These are phyloP conservation scores for Gopherus evgoodei DNA, from an alignment of 2,113 vertebrate species.

Conservation along the genomic window DNA sequence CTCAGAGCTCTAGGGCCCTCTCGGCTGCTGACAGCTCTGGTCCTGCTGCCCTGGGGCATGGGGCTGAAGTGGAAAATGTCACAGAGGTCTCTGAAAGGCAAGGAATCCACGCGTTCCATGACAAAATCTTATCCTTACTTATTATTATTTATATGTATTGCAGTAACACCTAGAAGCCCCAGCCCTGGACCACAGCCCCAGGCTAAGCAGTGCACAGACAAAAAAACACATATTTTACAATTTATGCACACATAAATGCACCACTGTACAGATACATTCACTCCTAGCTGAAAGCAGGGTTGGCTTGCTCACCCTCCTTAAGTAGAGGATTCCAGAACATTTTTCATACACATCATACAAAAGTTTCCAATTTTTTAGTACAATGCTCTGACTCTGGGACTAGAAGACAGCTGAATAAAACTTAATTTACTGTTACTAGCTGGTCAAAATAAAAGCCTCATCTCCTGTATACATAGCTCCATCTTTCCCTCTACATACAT, in stretches of 20 bases:
- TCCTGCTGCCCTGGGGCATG: too few species aligned
- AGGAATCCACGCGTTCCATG: too few species aligned
- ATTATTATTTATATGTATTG: background rate
- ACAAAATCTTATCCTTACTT: too few species aligned
- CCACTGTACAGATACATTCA: constrained; percentile 22
- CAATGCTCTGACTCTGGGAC: constrained; percentile 4
- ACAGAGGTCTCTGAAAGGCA: too few species aligned
- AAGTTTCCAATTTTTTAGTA: background rate
- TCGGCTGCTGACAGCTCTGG: too few species aligned
- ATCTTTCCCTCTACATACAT: constrained; percentile 42
- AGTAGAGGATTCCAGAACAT: constrained; percentile 27
- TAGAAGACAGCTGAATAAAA: constrained; percentile 46
- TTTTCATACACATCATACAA: constrained; percentile 34
- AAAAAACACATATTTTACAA: background rate
- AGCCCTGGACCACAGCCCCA: background rate
- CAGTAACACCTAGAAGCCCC: background rate
- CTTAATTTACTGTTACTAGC: constrained; percentile 47
- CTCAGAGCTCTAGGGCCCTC: too few species aligned
- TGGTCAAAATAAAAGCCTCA: constrained; percentile 44
- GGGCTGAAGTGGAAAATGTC: too few species aligned
- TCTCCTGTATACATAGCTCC: background rate
- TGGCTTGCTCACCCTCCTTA: constrained; percentile 44
- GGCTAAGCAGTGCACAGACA: background rate
- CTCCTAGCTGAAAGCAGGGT: constrained; percentile 48
- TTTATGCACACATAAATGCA: constrained; percentile 6